A percentile compares a stretch with the other conserved stretches of the same genome.
Conservation (phyloP, 2,888 invertebrate genomes). For the Listrodromus nycthemerus region DNA sequence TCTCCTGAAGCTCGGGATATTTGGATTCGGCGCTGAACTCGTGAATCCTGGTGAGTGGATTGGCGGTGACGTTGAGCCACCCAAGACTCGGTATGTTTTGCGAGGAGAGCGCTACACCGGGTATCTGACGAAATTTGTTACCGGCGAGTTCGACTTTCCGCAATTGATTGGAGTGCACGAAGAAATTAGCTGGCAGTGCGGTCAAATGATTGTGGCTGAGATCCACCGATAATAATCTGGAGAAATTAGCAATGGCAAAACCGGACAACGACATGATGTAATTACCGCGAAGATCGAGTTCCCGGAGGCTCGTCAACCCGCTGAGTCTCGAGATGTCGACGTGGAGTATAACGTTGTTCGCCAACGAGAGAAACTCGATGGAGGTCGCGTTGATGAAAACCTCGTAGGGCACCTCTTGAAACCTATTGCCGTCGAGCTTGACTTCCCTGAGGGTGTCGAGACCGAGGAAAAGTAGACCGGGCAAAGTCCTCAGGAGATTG, state of each 20-base stretch:
- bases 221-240: constrained; percentile 90
- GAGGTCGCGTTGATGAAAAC: constrained; percentile 91
- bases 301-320: constrained; percentile 90
- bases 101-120: constrained; percentile 91
- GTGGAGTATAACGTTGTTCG: constrained; percentile 88
- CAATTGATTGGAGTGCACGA: constrained; percentile 89
- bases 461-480: constrained; percentile 90
- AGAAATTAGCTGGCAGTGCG: constrained; percentile 92
- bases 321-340: constrained; percentile 92
- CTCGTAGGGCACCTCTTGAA: constrained; percentile 92
- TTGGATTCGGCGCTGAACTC: constrained; percentile 89
- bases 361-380: constrained; percentile 90
- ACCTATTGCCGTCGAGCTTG: constrained; percentile 90
- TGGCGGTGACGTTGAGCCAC: constrained; percentile 93
- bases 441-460: constrained; percentile 92
- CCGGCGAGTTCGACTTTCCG: constrained; percentile 91
- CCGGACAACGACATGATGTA: constrained; percentile 90
- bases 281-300: constrained; percentile 91
- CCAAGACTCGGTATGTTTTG: constrained; percentile 90
- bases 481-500: constrained; percentile 89
- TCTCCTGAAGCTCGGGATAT: constrained; percentile 92
- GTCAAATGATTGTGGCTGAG: constrained; percentile 91
- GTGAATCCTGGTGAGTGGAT: constrained; percentile 91
- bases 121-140: constrained; percentile 93
- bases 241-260: constrained; percentile 91